phyloP scores from a whole-genome alignment of 1,140 invertebrate species.

The Anoplophora glabripennis region DNA sequence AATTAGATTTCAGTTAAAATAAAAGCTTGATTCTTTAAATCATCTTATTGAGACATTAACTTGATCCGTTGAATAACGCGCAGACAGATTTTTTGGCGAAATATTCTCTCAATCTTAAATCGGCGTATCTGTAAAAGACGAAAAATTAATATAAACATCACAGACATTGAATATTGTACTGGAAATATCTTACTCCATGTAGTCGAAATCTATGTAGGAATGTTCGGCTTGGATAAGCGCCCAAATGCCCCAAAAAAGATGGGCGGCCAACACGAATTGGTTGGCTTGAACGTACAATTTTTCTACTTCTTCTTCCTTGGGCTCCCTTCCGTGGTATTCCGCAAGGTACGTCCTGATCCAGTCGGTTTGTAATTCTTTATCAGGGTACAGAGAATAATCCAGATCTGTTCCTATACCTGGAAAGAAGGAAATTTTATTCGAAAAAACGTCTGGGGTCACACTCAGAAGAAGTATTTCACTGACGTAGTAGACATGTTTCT shows the following conservation, averaged over 20 bases:
- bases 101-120: constrained; percentile 64
- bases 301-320: constrained; percentile 61
- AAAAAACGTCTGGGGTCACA: no score
- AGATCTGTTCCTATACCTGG: constrained; percentile 52
- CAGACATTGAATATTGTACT: no score
- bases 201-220: constrained; percentile 94
- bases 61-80: constrained; percentile 34
- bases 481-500: no score
- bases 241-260: constrained; percentile 94
- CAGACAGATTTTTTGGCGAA: constrained; percentile 51
- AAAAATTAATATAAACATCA: background rate
- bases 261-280: constrained; percentile 74
- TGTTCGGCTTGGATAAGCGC: constrained; percentile 85
- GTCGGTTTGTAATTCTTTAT: constrained; percentile 71
- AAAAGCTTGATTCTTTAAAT: background rate
- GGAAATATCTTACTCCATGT: constrained; percentile 68
- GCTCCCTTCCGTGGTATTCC: constrained; percentile 52
- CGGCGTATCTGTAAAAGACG: constrained; percentile 61
- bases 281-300: constrained; percentile 74
- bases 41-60: background rate
- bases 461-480: no score
- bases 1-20: constrained; percentile 6
- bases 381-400: constrained; percentile 78
- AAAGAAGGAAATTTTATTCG: background rate
- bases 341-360: constrained; percentile 80